Evolutionary conservation across 2,113 vertebrate species (phyloP), one percentile per base, ranked within the genome.

Genomic region (Clinocottus analis): DNA sequence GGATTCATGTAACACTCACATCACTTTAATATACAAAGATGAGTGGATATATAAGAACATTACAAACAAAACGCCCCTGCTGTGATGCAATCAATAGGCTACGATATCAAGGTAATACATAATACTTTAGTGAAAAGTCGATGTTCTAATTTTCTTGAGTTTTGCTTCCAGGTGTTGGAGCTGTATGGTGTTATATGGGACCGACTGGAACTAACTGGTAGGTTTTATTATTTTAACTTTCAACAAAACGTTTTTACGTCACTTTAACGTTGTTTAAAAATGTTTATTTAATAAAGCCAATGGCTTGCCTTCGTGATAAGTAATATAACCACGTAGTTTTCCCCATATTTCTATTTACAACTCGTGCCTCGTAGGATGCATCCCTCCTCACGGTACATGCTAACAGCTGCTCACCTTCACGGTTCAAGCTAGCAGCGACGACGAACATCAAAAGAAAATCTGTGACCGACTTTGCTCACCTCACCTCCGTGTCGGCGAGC

Each of bases 401-500:
- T 63, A 47, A 31, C 45, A 45, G 23, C 71, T 58, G 23, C 10
- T 64, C 59, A 41, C 31, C 37, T 74, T 53, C 55, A 16, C 23
- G 27, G 63, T 64, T 64, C 37, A 35, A 39, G 65, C 65, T 29
- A 79, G 63, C 74, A 67, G 41, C 56, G 63, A 25, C 29, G 31
- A 56, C 8, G 17, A 68, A 10, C 25, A 79, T 72, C 75, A 71
- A 61, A 77, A 4, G 25, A 4, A 67, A 79, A 65, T 61, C 37
- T 43, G 39, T 7, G 55, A 5, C 12, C 9, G 3, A 7, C 27
- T 13, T 17, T 23, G 31, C 88, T 90, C 87, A 92, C 90, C 90
- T 84, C 23, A 66, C 14, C 33, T 31, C 31, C 1, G 6, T 7
- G 58, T 21, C 23, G 16, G 13, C 39, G 7, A 31, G 19, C 49